Percentiles rank a stretch among this genome's conserved stretches.
Evolutionary conservation across 2,113 vertebrate species (phyloP).

Genomic region (Eleginops maclovinus): DNA sequence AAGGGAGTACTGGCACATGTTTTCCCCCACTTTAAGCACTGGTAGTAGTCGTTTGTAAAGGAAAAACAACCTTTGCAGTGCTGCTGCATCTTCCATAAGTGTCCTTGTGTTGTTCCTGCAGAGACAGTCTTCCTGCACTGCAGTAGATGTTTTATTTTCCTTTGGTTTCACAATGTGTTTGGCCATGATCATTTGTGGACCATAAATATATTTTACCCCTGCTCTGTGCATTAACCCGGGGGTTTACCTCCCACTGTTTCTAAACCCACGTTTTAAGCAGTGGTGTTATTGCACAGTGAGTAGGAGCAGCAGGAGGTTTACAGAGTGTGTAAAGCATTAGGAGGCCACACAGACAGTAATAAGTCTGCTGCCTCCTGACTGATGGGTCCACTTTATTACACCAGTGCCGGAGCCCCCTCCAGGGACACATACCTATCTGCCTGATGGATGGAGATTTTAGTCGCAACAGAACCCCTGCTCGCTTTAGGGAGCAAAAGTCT

Average conservation of each 20-base stretch:
- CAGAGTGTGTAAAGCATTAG: slow-evolving; percentile 55
- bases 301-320: slow-evolving; percentile 60
- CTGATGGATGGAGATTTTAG: slow-evolving; percentile 79
- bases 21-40: too few relatives aligned
- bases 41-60: not conserved
- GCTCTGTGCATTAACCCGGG: slow-evolving; percentile 1
- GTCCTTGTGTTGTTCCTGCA: slow-evolving; percentile 48
- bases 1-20: too few relatives aligned
- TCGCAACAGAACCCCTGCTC: slow-evolving; percentile 54
- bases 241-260: slow-evolving; percentile 48
- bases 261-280: slow-evolving; percentile 34
- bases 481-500: slow-evolving; percentile 35
- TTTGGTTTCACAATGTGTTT: slow-evolving; percentile 33
- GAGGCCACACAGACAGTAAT: slow-evolving; percentile 79
- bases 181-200: slow-evolving; percentile 2
- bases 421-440: slow-evolving; percentile 80
- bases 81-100: slow-evolving; percentile 47
- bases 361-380: slow-evolving; percentile 71
- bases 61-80: slow-evolving; percentile 17
- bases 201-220: slow-evolving; percentile 4
- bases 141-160: slow-evolving; percentile 53
- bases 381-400: slow-evolving; percentile 81
- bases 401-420: slow-evolving; percentile 64
- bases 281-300: slow-evolving; percentile 54
- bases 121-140: slow-evolving; percentile 35